Evolutionary conservation across 2,888 invertebrate species (phyloP).

Genomic region (Itoplectis maculator): DNA sequence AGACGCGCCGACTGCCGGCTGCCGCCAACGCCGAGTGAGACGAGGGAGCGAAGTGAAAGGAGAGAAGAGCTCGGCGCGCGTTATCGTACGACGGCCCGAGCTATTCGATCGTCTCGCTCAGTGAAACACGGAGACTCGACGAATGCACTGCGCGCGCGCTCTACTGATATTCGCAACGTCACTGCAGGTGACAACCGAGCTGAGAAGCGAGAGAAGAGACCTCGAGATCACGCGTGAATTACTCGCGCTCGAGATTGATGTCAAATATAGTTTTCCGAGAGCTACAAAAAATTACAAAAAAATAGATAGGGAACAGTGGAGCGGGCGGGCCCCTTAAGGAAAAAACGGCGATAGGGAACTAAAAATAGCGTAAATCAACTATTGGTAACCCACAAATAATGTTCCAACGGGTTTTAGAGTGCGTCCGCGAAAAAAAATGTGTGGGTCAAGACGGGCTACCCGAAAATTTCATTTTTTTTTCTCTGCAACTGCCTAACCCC

Average conservation of each 20-base stretch:
- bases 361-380: too few relatives aligned
- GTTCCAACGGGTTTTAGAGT: too few relatives aligned
- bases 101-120: not conserved
- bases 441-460: too few relatives aligned
- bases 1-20: conserved; percentile 1
- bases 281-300: too few relatives aligned
- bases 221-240: conserved; percentile 19
- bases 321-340: too few relatives aligned
- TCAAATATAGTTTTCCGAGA: too few relatives aligned
- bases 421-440: too few relatives aligned
- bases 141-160: conserved; percentile 1
- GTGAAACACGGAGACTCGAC: not conserved
- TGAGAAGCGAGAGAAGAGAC: conserved; percentile 13
- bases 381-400: too few relatives aligned
- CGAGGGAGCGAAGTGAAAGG: not conserved
- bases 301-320: too few relatives aligned
- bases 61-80: conserved; percentile 4
- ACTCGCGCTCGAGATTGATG: not conserved
- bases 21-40: not conserved
- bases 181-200: not conserved
- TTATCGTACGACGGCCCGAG: conserved; percentile 10
- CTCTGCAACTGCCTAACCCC: too few relatives aligned
- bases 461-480: too few relatives aligned
- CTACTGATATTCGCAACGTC: not conserved
- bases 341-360: too few relatives aligned